These are phyloP conservation scores for Acleris laterana DNA, from an alignment of 2,888 invertebrate genomes.

Conservation along the genomic window DNA sequence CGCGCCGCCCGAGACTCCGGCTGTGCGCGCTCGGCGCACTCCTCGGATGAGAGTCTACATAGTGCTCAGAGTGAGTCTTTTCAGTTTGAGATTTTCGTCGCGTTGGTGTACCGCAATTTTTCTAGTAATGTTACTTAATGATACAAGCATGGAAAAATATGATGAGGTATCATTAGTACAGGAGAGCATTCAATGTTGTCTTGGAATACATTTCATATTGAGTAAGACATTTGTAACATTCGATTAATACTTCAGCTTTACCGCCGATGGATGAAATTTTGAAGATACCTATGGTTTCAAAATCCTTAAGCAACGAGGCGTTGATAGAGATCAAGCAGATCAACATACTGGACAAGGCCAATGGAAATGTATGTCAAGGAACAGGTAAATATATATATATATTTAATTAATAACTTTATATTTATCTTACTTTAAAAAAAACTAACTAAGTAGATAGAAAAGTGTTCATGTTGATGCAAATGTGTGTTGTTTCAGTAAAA, in stretches of 20 bases:
- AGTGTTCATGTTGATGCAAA: too few species aligned
- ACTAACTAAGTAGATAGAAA: too few species aligned
- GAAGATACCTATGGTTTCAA: slow-evolving; percentile 59
- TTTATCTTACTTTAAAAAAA: too few species aligned
- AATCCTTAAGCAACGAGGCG: slow-evolving; percentile 70
- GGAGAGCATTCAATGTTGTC: too few species aligned
- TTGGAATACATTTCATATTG: too few species aligned
- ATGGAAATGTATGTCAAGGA: slow-evolving; percentile 57
- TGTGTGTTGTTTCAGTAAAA: slow-evolving; percentile 55
- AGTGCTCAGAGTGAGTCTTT: slow-evolving; percentile 65
- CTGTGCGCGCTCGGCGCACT: slow-evolving; percentile 60
- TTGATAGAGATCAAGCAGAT: slow-evolving; percentile 61
- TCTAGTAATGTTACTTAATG: too few species aligned
- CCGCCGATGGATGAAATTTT: slow-evolving; percentile 54
- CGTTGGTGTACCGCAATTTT: too few species aligned
- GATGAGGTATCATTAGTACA: too few species aligned
- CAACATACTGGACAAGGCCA: slow-evolving; percentile 63
- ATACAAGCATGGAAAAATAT: too few species aligned
- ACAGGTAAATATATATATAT: slow-evolving; percentile 44
- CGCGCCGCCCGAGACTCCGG: slow-evolving; percentile 71
- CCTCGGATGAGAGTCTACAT: slow-evolving; percentile 68
- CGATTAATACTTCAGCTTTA: slow-evolving; percentile 55
- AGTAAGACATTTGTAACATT: background rate
- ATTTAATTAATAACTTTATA: too few species aligned
- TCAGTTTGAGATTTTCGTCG: too few species aligned